phyloP scores from a whole-genome alignment of 1,140 invertebrate genomes.

The Palaemon carinicauda region DNA sequence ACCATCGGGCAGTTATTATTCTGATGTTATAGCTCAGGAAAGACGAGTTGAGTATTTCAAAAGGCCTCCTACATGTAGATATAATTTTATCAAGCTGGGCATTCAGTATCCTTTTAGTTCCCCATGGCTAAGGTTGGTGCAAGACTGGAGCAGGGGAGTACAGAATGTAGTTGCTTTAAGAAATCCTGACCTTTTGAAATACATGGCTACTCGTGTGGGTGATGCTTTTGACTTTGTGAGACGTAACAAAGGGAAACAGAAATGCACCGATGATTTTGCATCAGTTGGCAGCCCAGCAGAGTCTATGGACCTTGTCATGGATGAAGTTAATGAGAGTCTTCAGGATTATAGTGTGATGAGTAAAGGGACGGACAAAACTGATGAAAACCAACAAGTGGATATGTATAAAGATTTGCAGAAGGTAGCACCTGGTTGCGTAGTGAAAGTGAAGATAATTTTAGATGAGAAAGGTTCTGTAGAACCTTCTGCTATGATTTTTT shows the following conservation, averaged over 20 bases:
- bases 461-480: constrained; percentile 30
- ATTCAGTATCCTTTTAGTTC: constrained; percentile 79
- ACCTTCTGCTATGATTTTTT: constrained; percentile 34
- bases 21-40: neutral
- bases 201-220: neutral
- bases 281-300: neutral
- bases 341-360: too few species aligned
- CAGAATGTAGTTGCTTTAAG: constrained; percentile 33
- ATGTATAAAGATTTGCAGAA: neutral
- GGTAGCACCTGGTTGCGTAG: constrained; percentile 1
- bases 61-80: constrained; percentile 82
- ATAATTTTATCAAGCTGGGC: constrained; percentile 81
- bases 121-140: constrained; percentile 75
- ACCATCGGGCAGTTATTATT: constrained; percentile 5
- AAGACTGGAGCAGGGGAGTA: constrained; percentile 17
- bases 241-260: neutral
- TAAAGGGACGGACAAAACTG: neutral
- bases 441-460: constrained; percentile 26
- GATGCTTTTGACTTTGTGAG: neutral
- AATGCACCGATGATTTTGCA: neutral
- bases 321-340: neutral
- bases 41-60: constrained; percentile 61
- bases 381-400: neutral
- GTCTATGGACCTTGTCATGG: too few species aligned
- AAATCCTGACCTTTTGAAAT: neutral